These are phyloP conservation scores for Drosophila orosa DNA, from an alignment of 1,140 invertebrate species.

Conservation along the genomic window DNA sequence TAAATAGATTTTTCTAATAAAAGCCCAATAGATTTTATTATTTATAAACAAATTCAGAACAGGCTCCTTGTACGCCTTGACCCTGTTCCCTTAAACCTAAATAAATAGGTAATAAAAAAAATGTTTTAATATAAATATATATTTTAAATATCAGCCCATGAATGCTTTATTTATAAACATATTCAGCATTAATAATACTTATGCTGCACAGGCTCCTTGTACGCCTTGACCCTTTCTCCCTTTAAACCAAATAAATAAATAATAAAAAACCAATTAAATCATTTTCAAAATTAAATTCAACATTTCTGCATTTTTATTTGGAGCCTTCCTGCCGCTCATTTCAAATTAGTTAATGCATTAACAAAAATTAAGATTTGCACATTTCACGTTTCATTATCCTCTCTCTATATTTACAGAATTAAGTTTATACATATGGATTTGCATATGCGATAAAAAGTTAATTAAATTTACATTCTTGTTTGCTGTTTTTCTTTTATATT, in stretches of 20 bases:
- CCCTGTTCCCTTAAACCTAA: too few relatives aligned
- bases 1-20: neutral
- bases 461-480: slow-evolving; percentile 59
- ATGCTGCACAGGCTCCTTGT: too few relatives aligned
- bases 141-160: too few relatives aligned
- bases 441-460: slow-evolving; percentile 56
- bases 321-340: slow-evolving; percentile 25
- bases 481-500: slow-evolving; percentile 38
- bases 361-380: slow-evolving; percentile 49
- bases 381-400: slow-evolving; percentile 57
- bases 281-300: slow-evolving; percentile 55
- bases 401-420: slow-evolving; percentile 46
- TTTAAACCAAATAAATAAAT: neutral
- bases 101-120: too few relatives aligned
- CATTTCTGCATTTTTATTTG: slow-evolving; percentile 49
- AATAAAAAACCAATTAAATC: slow-evolving; percentile 9
- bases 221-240: neutral
- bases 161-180: too few relatives aligned
- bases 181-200: too few relatives aligned
- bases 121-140: too few relatives aligned
- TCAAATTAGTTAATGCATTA: slow-evolving; percentile 45
- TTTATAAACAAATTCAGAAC: too few relatives aligned
- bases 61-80: too few relatives aligned
- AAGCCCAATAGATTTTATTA: too few relatives aligned
- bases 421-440: slow-evolving; percentile 36